phyloP scores from a whole-genome alignment of 2,797 vertebrate species.

The Scomberomorus guttatus region DNA sequence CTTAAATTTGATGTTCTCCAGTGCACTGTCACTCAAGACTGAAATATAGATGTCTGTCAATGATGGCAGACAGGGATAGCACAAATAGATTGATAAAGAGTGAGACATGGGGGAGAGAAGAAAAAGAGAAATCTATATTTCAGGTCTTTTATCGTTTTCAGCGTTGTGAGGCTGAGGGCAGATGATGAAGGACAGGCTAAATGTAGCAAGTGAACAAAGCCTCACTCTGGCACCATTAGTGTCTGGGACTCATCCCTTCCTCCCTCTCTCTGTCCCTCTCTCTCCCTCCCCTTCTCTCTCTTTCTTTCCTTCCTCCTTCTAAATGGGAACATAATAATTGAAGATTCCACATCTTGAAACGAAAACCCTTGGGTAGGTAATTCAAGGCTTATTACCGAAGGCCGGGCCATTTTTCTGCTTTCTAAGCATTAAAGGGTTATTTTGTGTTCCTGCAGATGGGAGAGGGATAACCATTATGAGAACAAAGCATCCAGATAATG shows the following conservation, averaged over 20 bases:
- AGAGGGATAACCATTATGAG: conserved; percentile 89
- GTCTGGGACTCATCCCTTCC: conserved; percentile 79
- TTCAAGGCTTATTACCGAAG: conserved; percentile 90
- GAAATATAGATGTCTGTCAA: conserved; percentile 52
- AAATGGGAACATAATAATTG: conserved; percentile 90
- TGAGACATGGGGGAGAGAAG: conserved; percentile 39
- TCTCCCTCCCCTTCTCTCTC: conserved; percentile 64
- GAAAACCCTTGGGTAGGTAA: conserved; percentile 90
- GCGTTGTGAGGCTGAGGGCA: conserved; percentile 77
- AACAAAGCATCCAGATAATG: conserved; percentile 89
- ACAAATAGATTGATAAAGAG: conserved; percentile 67
- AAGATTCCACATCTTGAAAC: conserved; percentile 91
- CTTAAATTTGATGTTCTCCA: conserved; percentile 1
- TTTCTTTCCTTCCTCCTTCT: conserved; percentile 81
- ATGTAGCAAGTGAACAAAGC: conserved; percentile 87
- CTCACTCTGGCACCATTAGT: conserved; percentile 86
- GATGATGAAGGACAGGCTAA: conserved; percentile 85
- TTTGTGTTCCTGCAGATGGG: conserved; percentile 90
- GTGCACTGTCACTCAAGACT: conserved; percentile 20
- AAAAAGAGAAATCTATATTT: conserved; percentile 83
- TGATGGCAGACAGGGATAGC: conserved; percentile 57
- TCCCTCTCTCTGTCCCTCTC: conserved; percentile 61
- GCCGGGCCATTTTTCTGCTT: conserved; percentile 88
- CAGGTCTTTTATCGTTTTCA: conserved; percentile 84
- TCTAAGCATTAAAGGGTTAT: conserved; percentile 91